Evolutionary conservation across 2,113 vertebrate species (phyloP), one percentile per base, ranked within the genome.

Genomic region (Sorex araneus): DNA sequence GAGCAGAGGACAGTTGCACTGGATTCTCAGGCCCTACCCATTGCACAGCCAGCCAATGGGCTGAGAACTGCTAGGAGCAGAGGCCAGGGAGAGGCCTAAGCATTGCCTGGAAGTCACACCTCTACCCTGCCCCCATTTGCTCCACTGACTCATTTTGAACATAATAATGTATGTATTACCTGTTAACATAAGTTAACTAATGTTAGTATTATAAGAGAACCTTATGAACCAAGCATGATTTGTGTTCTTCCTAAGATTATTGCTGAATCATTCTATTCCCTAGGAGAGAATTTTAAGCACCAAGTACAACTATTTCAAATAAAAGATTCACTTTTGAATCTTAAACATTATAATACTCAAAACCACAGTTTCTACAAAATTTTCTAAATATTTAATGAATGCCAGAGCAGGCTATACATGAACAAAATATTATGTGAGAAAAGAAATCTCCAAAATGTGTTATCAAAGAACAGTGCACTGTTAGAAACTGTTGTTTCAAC

Each of bases 251-350:
- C 81, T 81, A 63, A 82, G 73, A 84, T 87, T 32, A 78, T 16
- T 80, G 40, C 11, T 81, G 64, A 74, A 50, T 75, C 45, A 45
- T 54, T 70, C 45, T 66, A 66, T 50, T 50, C 47, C 47, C 13
- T 67, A 88, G 81, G 4, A 63, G 76, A 82, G 81, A 66, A 88
- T 89, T 92, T 64, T 91, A 83, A 94, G 40, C 10, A 69, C 23
- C 78, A 74, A 60, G n/a, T 78, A 80, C n/a, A 71, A 66, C 6
- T 74, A 75, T 89, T 93, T 94, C 66, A 80, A 69, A 78, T 66
- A 16, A 81, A 86, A 75, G n/a, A 83, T 8, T 89, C 75, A 73
- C 30, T 80, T 89, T 43, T 91, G 30, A 82, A 34, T 78, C 18
- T 43, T 74, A 87, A 88, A 67, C 19, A 74, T 27, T 70, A 21